Evolutionary conservation across 2,797 vertebrate genomes (phyloP).

Genomic region (Morelia viridis): DNA sequence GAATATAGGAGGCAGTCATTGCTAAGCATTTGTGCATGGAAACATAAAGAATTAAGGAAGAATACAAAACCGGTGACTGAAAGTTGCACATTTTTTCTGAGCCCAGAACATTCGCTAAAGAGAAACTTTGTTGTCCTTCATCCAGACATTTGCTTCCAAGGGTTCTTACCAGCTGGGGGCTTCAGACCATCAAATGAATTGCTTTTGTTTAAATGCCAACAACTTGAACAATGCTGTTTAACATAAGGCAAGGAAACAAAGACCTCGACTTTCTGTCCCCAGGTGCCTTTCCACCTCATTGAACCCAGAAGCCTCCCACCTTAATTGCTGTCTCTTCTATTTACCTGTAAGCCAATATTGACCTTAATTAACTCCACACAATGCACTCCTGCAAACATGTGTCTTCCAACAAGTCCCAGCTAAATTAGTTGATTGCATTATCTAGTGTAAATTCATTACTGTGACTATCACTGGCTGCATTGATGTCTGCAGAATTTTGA

Average conservation of each 20-base stretch:
- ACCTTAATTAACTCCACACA: conserved; percentile 56
- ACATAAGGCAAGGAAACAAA: background rate
- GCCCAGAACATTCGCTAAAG: background rate
- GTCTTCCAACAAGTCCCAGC: conserved; percentile 34
- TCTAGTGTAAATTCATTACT: conserved; percentile 49
- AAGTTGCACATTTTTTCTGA: background rate
- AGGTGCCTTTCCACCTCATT: background rate
- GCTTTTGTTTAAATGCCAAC: background rate
- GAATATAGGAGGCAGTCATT: background rate
- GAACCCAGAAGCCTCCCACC: conserved; percentile 1
- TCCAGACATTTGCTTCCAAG: background rate
- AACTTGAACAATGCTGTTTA: background rate
- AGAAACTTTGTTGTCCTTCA: background rate
- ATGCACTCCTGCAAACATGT: conserved; percentile 12
- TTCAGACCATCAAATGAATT: no score
- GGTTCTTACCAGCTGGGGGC: background rate
- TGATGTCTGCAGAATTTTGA: conserved; percentile 21
- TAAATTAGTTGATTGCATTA: conserved; percentile 60
- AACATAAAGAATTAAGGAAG: background rate
- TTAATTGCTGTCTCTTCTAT: conserved; percentile 45
- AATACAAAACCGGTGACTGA: no score
- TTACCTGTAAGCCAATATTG: conserved; percentile 38
- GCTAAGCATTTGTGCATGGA: background rate
- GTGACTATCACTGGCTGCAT: conserved; percentile 1
- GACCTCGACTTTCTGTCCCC: background rate